phyloP scores from a whole-genome alignment of 2,797 vertebrate species.

The Novumbra hubbsi region DNA sequence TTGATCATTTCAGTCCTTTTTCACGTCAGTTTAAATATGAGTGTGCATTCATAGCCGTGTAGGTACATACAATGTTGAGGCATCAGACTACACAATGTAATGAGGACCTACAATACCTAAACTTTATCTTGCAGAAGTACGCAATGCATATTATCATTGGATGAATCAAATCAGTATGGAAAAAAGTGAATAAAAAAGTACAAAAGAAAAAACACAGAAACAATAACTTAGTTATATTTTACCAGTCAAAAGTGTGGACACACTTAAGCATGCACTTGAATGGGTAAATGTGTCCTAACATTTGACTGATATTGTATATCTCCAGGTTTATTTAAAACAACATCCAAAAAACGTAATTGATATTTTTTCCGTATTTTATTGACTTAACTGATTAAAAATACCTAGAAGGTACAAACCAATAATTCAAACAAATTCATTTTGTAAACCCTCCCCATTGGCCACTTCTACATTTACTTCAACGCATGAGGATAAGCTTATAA shows the following conservation, averaged over 20 bases:
- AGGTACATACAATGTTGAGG: not conserved
- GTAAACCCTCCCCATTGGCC: slow-evolving; percentile 23
- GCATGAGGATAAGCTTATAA: slow-evolving; percentile 26
- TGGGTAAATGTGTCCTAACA: too few relatives aligned
- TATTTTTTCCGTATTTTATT: slow-evolving; percentile 30
- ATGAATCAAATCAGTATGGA: slow-evolving; percentile 2
- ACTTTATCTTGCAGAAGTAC: not conserved
- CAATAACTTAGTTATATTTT: slow-evolving; percentile 46
- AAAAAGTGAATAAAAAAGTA: slow-evolving; percentile 4
- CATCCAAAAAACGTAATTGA: slow-evolving; percentile 48
- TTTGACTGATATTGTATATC: slow-evolving; percentile 27
- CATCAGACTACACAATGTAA: not conserved
- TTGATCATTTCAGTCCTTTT: slow-evolving; percentile 51
- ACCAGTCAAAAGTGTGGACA: slow-evolving; percentile 31
- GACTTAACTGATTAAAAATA: slow-evolving; percentile 35
- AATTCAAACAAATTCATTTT: slow-evolving; percentile 20
- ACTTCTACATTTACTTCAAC: slow-evolving; percentile 48
- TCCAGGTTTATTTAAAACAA: slow-evolving; percentile 37
- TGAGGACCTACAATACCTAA: not conserved
- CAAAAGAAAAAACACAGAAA: slow-evolving; percentile 13
- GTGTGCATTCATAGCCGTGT: slow-evolving; percentile 7
- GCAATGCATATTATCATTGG: not conserved
- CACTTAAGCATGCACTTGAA: too few relatives aligned
- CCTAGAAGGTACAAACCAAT: slow-evolving; percentile 33
- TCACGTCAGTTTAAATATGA: slow-evolving; percentile 47